A percentile compares a stretch with the other conserved stretches of the same genome.
Evolutionary conservation across 30 jellyfish, hydroid and myxozoan genomes (phyloP).

Genomic region (Chrysaora quinquecirrha): DNA sequence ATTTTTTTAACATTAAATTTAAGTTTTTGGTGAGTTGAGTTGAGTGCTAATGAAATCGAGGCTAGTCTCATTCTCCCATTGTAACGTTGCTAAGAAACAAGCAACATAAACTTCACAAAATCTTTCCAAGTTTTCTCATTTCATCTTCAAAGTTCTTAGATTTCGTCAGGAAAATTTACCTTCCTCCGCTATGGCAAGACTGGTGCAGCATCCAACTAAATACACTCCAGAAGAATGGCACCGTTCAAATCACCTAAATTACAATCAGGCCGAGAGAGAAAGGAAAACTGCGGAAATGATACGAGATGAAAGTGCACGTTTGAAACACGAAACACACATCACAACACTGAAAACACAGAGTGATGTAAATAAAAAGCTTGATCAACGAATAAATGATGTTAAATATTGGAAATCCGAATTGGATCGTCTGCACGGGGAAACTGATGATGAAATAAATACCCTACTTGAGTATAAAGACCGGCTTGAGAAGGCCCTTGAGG

Average conservation of each 20-base stretch:
- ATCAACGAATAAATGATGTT: constrained; percentile 85
- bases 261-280: constrained; percentile 86
- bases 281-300: constrained; percentile 83
- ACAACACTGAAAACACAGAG: constrained; percentile 90
- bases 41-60: too few relatives aligned
- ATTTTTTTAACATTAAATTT: too few relatives aligned
- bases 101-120: too few relatives aligned
- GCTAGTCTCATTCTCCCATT: too few relatives aligned
- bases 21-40: too few relatives aligned
- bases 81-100: too few relatives aligned
- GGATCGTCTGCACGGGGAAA: constrained; percentile 87
- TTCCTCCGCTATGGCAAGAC: constrained; percentile 93
- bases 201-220: constrained; percentile 81
- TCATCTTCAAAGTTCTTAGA: too few relatives aligned
- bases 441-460: constrained; percentile 82
- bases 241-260: constrained; percentile 81
- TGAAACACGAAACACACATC: constrained; percentile 84
- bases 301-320: constrained; percentile 92
- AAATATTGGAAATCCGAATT: constrained; percentile 95
- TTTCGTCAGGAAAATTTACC: too few relatives aligned
- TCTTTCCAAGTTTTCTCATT: too few relatives aligned
- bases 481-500: constrained; percentile 86
- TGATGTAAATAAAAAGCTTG: constrained; percentile 95
- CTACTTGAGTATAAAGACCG: constrained; percentile 84
- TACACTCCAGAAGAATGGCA: constrained; percentile 96